These are phyloP conservation scores for Pseudomyrmex gracilis DNA, from an alignment of 1,140 invertebrate species.

Conservation along the genomic window DNA sequence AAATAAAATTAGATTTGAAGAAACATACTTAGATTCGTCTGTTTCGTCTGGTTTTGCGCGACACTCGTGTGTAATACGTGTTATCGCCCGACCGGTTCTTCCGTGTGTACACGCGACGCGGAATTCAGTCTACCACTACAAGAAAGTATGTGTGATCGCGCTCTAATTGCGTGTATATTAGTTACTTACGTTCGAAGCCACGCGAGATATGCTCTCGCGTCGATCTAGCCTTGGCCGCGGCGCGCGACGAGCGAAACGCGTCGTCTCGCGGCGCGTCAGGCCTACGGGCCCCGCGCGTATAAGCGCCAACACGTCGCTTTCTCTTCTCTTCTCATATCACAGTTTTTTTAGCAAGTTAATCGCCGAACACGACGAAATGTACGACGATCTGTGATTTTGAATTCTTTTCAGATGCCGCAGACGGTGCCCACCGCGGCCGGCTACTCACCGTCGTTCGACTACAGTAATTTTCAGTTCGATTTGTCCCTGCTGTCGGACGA, in stretches of 20 bases:
- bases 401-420: slow-evolving; percentile 91
- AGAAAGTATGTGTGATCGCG: slow-evolving; percentile 28
- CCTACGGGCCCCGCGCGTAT: slow-evolving; percentile 7
- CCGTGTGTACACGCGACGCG: background rate
- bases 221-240: slow-evolving; percentile 47
- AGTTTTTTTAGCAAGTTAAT: slow-evolving; percentile 26
- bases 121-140: background rate
- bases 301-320: slow-evolving; percentile 25
- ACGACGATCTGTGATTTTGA: slow-evolving; percentile 15
- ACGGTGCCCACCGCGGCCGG: slow-evolving; percentile 90
- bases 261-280: background rate
- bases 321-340: background rate
- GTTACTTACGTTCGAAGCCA: background rate
- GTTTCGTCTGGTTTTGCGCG: background rate
- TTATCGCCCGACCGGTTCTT: slow-evolving; percentile 16
- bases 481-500: slow-evolving; percentile 90
- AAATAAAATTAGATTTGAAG: background rate
- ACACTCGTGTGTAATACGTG: no score
- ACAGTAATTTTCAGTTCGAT: slow-evolving; percentile 90
- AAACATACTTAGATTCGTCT: background rate
- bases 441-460: slow-evolving; percentile 89
- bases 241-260: slow-evolving; percentile 32
- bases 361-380: background rate
- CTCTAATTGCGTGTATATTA: slow-evolving; percentile 47
- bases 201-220: slow-evolving; percentile 19